Percentiles rank a stretch among this genome's conserved stretches.
phyloP scores from a whole-genome alignment of 1,140 invertebrate species.

The Drosophila virilis region DNA sequence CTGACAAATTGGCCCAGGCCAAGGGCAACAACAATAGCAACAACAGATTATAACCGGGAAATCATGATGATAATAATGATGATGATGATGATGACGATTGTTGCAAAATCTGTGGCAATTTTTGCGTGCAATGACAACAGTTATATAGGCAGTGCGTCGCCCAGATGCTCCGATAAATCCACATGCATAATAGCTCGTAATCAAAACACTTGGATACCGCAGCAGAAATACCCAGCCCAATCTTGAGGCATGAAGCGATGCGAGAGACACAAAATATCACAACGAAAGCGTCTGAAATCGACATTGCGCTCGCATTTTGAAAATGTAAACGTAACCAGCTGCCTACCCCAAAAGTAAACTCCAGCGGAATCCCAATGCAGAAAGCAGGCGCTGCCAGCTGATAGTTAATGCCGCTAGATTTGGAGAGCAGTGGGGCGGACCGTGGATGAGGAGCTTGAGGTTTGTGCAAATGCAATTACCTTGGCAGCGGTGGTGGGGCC shows the following conservation, averaged over 20 bases:
- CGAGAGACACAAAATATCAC: conserved; percentile 33
- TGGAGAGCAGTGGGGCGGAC: conserved; percentile 46
- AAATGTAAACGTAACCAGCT: conserved; percentile 45
- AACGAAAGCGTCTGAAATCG: conserved; percentile 9
- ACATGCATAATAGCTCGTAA: conserved; percentile 35
- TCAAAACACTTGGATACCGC: conserved; percentile 40
- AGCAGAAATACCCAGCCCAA: background rate
- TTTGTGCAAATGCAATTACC: conserved; percentile 57
- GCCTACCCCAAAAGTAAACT: conserved; percentile 31
- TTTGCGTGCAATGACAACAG: conserved; percentile 44
- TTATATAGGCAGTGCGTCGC: conserved; percentile 16
- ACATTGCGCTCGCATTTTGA: conserved; percentile 52
- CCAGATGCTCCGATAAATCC: conserved; percentile 7
- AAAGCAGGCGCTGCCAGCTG: conserved; percentile 7
- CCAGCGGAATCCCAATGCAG: conserved; percentile 38
- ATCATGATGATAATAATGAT: conserved; percentile 42
- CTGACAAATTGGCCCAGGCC: conserved; percentile 64
- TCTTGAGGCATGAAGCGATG: conserved; percentile 22
- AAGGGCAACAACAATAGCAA: conserved; percentile 49
- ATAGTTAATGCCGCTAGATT: conserved; percentile 18
- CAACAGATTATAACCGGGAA: conserved; percentile 63
- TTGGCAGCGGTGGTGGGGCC: conserved; percentile 34
- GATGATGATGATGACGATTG: conserved; percentile 5
- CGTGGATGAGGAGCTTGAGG: conserved; percentile 15
- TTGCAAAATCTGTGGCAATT: conserved; percentile 18